Evolutionary conservation across 1,140 invertebrate genomes (phyloP), one percentile per base, ranked within the genome.

Genomic region (Apocrypta bakeri): DNA sequence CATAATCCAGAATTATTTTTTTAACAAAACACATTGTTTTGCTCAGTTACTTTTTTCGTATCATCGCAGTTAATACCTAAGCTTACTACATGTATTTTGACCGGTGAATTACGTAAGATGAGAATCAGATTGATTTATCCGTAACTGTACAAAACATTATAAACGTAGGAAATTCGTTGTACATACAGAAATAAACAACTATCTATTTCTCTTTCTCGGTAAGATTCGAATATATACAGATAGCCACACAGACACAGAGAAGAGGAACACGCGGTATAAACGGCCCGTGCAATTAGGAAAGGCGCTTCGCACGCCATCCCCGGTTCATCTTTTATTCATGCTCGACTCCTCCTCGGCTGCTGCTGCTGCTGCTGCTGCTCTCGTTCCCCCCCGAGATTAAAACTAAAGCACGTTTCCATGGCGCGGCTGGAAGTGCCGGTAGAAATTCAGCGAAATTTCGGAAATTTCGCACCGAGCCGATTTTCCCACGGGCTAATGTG

Each of bases 251-350:
- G 48, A 56, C 17, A 21, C 1, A 56, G 48, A 21, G 48, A 56
- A 56, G 14, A 56, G 48, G 48, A 56, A 56, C 48, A 33, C 42
- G 63, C 33, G 80, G 85, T 81, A 87, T 90, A 90, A 91, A 91
- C 90, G 88, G 90, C 89, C 89, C 87, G 88, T 87, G 88, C 90
- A 91, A 91, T 91, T 91, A 91, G 89, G 88, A 84, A 90, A 89
- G 89, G 87, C 88, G 88, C 88, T 89, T 90, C 87, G 87, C 87
- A 87, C 87, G 85, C 84, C 84, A 85, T 87, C 87, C 84, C 79
- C 85, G 86, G 83, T 87, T 91, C 90, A 91, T 91, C 87, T 91
- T 91, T 91, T 91, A 91, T 91, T 91, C 90, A 91, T 90, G 84
- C 80, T 72, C 73, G 78, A 42, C 80, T 73, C 42, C 68, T 17